phyloP scores from a whole-genome alignment of 2,888 invertebrate genomes.

The Cephus runcator region DNA sequence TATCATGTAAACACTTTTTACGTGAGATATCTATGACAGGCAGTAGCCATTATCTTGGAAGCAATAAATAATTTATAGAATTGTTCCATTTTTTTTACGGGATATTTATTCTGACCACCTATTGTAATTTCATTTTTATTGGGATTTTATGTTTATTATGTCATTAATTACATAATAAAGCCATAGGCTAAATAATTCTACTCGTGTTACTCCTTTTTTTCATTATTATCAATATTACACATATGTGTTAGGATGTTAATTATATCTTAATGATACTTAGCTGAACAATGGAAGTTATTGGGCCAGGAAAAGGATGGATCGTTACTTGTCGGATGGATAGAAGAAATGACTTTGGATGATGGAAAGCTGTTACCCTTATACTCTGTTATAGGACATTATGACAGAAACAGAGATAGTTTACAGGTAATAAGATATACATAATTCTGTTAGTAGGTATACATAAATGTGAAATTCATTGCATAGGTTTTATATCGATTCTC shows the following conservation, averaged over 20 bases:
- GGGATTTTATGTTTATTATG: background rate
- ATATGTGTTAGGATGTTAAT: background rate
- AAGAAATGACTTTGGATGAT: conserved; percentile 37
- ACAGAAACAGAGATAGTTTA: conserved; percentile 50
- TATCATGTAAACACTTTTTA: background rate
- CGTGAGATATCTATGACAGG: background rate
- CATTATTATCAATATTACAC: background rate
- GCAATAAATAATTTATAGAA: background rate
- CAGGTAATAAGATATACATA: conserved; percentile 36
- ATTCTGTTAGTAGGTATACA: background rate
- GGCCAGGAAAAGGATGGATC: conserved; percentile 85
- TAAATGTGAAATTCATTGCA: conserved; percentile 17
- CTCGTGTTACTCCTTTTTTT: background rate
- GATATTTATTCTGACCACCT: background rate
- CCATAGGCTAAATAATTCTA: background rate
- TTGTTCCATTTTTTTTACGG: background rate
- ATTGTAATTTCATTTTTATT: background rate
- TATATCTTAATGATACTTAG: conserved; percentile 49
- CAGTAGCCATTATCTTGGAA: background rate
- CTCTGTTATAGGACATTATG: conserved; percentile 60
- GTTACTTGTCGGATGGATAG: conserved; percentile 77
- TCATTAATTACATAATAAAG: background rate
- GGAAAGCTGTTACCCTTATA: conserved; percentile 29
- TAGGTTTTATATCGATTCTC: conserved; percentile 73
- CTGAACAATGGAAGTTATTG: conserved; percentile 82